These are phyloP conservation scores for Chloroceryle inda DNA, from an alignment of 2,797 vertebrate species.

Conservation along the genomic window DNA sequence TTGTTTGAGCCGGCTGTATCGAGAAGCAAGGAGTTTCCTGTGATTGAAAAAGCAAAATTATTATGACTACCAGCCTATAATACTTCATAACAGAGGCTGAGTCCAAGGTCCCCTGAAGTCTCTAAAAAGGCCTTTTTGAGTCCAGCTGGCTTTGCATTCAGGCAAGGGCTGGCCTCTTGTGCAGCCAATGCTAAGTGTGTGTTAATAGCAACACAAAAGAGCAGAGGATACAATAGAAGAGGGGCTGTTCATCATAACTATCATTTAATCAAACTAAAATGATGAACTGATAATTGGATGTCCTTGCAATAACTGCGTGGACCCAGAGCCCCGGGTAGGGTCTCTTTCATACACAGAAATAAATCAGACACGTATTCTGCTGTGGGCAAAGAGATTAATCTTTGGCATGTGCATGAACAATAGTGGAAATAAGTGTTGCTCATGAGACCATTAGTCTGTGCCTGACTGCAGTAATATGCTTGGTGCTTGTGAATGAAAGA, in stretches of 20 bases:
- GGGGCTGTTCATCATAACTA: not conserved
- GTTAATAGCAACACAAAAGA: not conserved
- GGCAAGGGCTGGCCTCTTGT: not conserved
- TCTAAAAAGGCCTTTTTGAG: not conserved
- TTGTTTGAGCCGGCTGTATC: slow-evolving; percentile 9
- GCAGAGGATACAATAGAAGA: not conserved
- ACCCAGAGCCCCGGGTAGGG: not conserved
- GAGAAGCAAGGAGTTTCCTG: slow-evolving; percentile 24
- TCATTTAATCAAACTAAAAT: slow-evolving; percentile 14
- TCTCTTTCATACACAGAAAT: slow-evolving; percentile 4
- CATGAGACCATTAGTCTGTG: not conserved
- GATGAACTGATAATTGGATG: slow-evolving; percentile 21
- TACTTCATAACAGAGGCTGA: not conserved
- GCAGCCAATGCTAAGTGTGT: not conserved
- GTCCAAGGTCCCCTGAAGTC: slow-evolving; percentile 1
- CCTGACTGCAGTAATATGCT: not conserved
- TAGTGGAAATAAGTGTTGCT: slow-evolving; percentile 11
- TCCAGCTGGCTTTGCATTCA: not conserved
- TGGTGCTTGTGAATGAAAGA: not conserved
- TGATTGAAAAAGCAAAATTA: slow-evolving; percentile 24
- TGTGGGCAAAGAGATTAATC: slow-evolving; percentile 28
- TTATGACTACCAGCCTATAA: not conserved
- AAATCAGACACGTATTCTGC: slow-evolving; percentile 9
- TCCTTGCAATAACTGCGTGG: not conserved
- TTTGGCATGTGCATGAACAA: not conserved